phyloP scores from a whole-genome alignment of 2,888 invertebrate species.

The Mycalesis mineus region DNA sequence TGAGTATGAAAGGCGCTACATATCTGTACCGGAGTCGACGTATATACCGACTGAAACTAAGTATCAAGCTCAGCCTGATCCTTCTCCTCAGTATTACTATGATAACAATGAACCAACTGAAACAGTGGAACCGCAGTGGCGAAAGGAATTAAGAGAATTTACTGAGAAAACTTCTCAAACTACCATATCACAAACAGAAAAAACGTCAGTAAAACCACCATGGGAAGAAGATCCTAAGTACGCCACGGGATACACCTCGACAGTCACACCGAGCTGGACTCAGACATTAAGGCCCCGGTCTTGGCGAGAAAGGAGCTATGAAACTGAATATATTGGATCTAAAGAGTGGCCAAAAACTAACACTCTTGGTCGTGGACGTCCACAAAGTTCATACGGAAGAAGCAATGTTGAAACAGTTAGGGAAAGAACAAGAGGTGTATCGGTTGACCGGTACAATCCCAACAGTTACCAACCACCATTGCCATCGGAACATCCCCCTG shows the following conservation, averaged over 20 bases:
- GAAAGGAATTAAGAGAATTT: constrained; percentile 70
- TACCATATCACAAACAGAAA: constrained; percentile 44
- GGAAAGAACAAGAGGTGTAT: constrained; percentile 63
- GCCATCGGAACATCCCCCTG: constrained; percentile 63
- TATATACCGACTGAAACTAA: constrained; percentile 67
- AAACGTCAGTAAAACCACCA: constrained; percentile 56
- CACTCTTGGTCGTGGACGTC: constrained; percentile 63
- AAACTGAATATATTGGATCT: constrained; percentile 60
- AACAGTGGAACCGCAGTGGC: constrained; percentile 67
- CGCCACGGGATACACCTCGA: constrained; percentile 49
- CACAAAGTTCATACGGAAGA: constrained; percentile 57
- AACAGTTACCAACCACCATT: constrained; percentile 62
- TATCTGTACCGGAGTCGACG: constrained; percentile 67
- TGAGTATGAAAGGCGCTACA: constrained; percentile 71
- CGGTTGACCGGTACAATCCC: constrained; percentile 70
- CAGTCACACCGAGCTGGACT: constrained; percentile 68
- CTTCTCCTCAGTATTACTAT: constrained; percentile 69
- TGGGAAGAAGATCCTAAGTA: constrained; percentile 64
- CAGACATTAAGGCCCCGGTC: constrained; percentile 68
- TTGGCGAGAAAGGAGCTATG: constrained; percentile 69
- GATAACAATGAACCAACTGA: constrained; percentile 65
- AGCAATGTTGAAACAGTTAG: constrained; percentile 48
- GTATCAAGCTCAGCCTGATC: constrained; percentile 64
- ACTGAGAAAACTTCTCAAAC: constrained; percentile 64
- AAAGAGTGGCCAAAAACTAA: constrained; percentile 68